These are phyloP conservation scores for silkworm (Bombyx mori) DNA, from an alignment of 1,140 invertebrate genomes.

Conservation along the genomic window ASM3026992v2 NC_085131.1:12893001-12893500, in stretches of 20 bases:
- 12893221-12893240: slow-evolving; percentile 84
- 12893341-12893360: no score
- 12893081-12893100: slow-evolving; percentile 94
- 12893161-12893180: slow-evolving; percentile 87
- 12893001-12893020: slow-evolving; percentile 90
- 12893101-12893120: slow-evolving; percentile 91
- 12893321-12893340: no score
- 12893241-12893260: slow-evolving; percentile 92
- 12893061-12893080: slow-evolving; percentile 95
- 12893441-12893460: no score
- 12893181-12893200: slow-evolving; percentile 97
- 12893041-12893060: slow-evolving; percentile 93
- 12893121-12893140: slow-evolving; percentile 90
- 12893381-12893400: no score
- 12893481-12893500: no score
- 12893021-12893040: slow-evolving; percentile 94
- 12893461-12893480: no score
- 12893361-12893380: no score
- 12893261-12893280: slow-evolving; percentile 27
- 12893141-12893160: slow-evolving; percentile 93
- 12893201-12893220: slow-evolving; percentile 92
- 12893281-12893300: slow-evolving; percentile 8
- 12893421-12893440: no score
- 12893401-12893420: no score
- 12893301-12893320: slow-evolving; percentile 6